These are phyloP conservation scores for Phyto melanocephala DNA, from an alignment of 2,888 invertebrate genomes.

Conservation along the genomic window DNA sequence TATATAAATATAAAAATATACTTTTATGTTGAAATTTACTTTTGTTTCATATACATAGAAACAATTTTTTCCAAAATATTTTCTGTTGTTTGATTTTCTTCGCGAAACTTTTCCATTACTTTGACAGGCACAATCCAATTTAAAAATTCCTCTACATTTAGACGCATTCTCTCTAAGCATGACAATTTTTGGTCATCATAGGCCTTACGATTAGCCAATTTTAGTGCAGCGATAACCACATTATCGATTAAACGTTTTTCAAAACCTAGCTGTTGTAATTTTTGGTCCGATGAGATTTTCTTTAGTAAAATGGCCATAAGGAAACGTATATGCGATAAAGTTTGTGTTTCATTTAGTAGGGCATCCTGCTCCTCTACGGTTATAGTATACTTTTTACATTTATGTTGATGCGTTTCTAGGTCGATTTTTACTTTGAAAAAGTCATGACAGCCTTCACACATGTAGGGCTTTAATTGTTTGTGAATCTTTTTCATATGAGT, in stretches of 20 bases:
- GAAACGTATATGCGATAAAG: constrained; percentile 87
- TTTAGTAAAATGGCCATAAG: constrained; percentile 89
- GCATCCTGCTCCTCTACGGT: constrained; percentile 63
- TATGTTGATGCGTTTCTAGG: constrained; percentile 83
- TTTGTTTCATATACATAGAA: constrained; percentile 75
- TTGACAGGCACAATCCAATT: constrained; percentile 89
- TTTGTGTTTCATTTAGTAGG: constrained; percentile 77
- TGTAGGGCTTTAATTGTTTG: constrained; percentile 87
- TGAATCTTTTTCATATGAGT: constrained; percentile 93
- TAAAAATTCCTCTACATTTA: constrained; percentile 87
- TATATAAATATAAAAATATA: constrained; percentile 15
- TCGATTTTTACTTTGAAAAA: constrained; percentile 89
- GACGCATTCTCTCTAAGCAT: constrained; percentile 84
- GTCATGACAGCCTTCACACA: constrained; percentile 85
- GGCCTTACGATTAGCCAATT: constrained; percentile 85
- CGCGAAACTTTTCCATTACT: constrained; percentile 87
- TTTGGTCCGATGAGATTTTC: constrained; percentile 89
- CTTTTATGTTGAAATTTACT: constrained; percentile 56
- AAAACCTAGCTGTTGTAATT: constrained; percentile 87
- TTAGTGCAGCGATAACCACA: constrained; percentile 87
- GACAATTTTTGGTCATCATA: constrained; percentile 81
- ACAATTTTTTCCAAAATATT: constrained; percentile 84
- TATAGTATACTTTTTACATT: constrained; percentile 74
- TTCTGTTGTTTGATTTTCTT: constrained; percentile 87
- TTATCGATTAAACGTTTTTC: constrained; percentile 88